phyloP scores from a whole-genome alignment of 2,113 vertebrate genomes.

The Pituophis catenifer region DNA sequence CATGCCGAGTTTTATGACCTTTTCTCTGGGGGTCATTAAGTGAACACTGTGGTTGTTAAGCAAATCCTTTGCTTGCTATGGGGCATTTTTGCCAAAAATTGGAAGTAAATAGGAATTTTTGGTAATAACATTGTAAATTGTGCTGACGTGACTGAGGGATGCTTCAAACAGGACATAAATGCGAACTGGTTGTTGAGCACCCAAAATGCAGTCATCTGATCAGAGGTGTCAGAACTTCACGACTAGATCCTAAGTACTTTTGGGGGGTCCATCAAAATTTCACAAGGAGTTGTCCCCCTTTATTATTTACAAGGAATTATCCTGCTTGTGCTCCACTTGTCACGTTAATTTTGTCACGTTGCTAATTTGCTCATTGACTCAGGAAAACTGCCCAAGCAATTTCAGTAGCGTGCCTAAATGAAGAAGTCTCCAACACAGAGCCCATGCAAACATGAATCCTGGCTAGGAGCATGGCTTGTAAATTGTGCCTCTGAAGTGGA shows the following conservation, averaged over 20 bases:
- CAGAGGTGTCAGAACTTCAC: not conserved
- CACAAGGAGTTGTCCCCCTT: not conserved
- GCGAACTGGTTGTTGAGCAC: not conserved
- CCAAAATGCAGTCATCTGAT: not conserved
- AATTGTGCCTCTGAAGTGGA: not conserved
- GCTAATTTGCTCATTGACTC: not conserved
- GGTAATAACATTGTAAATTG: not conserved
- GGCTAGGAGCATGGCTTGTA: not conserved
- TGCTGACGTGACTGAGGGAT: not conserved
- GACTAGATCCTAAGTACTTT: not conserved
- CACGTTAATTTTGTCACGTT: not conserved
- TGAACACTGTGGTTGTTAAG: not conserved
- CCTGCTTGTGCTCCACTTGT: not conserved
- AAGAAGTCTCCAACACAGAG: not conserved
- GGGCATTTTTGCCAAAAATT: not conserved
- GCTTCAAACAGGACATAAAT: not conserved
- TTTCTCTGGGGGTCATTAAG: not conserved
- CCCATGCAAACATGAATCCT: not conserved
- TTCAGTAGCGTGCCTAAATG: fast-evolving
- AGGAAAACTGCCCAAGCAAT: not conserved
- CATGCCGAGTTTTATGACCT: not conserved
- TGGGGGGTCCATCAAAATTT: not conserved
- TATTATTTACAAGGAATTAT: not conserved
- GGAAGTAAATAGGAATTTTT: not conserved
- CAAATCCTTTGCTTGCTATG: not conserved